phyloP scores from a whole-genome alignment of 2,113 vertebrate species.

The Reinhardtius hippoglossoides region DNA sequence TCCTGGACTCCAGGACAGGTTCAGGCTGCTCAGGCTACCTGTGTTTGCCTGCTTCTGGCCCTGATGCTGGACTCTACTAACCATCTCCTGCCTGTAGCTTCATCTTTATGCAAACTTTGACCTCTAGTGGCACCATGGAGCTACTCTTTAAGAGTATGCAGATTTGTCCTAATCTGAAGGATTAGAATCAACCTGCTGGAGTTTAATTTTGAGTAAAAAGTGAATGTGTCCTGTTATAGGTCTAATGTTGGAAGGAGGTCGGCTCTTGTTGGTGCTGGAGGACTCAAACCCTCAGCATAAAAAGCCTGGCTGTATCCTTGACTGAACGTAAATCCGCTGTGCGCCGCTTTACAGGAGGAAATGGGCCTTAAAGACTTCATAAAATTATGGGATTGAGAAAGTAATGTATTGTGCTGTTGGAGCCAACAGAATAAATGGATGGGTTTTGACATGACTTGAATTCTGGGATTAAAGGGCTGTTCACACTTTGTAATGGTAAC shows the following conservation, averaged over 20 bases:
- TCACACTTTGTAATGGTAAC: constrained; percentile 12
- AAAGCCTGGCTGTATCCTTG: neutral
- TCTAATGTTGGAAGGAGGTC: neutral
- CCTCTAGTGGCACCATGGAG: too few species aligned
- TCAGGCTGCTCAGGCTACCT: too few species aligned
- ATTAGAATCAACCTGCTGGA: too few species aligned
- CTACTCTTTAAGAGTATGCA: too few species aligned
- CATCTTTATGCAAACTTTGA: too few species aligned
- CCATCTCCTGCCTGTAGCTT: too few species aligned
- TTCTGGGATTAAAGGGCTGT: constrained; percentile 2
- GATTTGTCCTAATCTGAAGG: too few species aligned
- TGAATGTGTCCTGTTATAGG: neutral
- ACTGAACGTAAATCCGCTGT: neutral
- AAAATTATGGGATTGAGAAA: neutral
- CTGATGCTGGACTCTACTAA: too few species aligned
- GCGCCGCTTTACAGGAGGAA: neutral
- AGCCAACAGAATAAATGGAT: neutral
- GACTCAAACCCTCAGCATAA: neutral
- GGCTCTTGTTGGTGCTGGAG: neutral
- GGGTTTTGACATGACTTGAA: constrained; percentile 4
- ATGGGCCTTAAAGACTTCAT: constrained; percentile 16
- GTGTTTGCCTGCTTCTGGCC: too few species aligned
- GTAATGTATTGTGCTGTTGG: too few species aligned
- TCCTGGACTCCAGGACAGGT: neutral
- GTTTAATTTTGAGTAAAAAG: neutral